Evolutionary conservation across 2,888 invertebrate species (phyloP).

Genomic region (Drosophila eohydei): DNA sequence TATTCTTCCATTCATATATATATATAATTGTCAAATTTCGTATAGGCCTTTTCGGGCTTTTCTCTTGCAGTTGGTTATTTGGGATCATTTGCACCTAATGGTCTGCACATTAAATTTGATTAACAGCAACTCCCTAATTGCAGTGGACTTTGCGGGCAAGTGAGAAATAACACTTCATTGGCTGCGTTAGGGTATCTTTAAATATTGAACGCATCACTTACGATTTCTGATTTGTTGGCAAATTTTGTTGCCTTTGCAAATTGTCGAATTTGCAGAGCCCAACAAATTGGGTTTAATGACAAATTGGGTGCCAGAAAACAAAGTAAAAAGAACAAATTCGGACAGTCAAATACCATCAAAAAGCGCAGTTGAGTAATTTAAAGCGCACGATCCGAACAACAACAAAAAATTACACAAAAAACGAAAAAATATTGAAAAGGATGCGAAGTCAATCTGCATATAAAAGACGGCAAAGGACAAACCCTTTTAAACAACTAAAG

Average conservation of each 20-base stretch:
- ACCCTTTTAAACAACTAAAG: conserved; percentile 58
- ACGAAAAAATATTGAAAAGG: conserved; percentile 3
- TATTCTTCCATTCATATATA: too few relatives aligned
- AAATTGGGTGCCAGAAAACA: conserved; percentile 65
- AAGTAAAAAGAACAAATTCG: conserved; percentile 29
- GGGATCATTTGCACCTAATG: conserved; percentile 41
- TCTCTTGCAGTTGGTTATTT: conserved; percentile 28
- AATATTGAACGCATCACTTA: conserved; percentile 15
- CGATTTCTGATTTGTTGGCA: not conserved
- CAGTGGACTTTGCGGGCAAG: conserved; percentile 14
- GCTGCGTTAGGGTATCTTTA: conserved; percentile 19
- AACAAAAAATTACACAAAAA: conserved; percentile 7
- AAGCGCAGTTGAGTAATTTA: conserved; percentile 55
- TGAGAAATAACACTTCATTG: not conserved
- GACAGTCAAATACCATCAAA: conserved; percentile 26
- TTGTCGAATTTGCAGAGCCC: conserved; percentile 40
- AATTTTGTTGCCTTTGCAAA: conserved; percentile 36
- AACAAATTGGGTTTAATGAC: conserved; percentile 71
- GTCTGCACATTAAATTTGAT: conserved; percentile 41
- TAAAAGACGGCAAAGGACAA: conserved; percentile 63
- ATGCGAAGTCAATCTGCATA: conserved; percentile 66
- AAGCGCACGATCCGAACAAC: conserved; percentile 33
- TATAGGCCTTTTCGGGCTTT: too few relatives aligned
- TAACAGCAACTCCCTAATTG: conserved; percentile 26
- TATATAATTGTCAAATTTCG: not conserved